Evolutionary conservation across 2,888 invertebrate species (phyloP), one percentile per base, ranked within the genome.

Genomic region (Taphrorychus bicolor): DNA sequence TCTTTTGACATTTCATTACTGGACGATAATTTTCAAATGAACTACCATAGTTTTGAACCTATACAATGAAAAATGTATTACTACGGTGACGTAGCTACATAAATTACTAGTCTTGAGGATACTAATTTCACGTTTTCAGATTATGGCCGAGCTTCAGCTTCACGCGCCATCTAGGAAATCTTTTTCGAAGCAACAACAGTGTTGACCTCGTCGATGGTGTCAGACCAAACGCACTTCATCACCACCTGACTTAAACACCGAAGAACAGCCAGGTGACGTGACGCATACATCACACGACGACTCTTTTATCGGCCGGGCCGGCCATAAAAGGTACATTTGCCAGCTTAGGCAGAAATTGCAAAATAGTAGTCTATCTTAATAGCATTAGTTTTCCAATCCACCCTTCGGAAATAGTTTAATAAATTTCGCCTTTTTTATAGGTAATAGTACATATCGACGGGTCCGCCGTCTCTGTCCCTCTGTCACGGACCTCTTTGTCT

Each of bases 361-460:
- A 73, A 72, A 74, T 69, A 73, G 69, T 70, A 70, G 70, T 72
- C 71, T 70, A 73, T 73, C 73, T 76, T 76, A 71, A 77, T 75
- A 72, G 73, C 67, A 71, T 73, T 75, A 74, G 75, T 75, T 77
- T 75, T 76, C 76, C 73, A 75, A 77, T 77, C 74, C 74, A 66
- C 69, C 73, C 76, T 77, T 77, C 75, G 77, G 75, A 76, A 76
- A 74, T 72, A 70, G 74, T 75, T 74, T 74, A 74, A 77, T 77
- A 77, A 77, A 76, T 74, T 71, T 76, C 69, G 67, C 74, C 32
- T 18, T 77, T 75, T 76, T 78, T 77, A 77, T 78, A 74, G 75
- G 73, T 76, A 75, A 77, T 77, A 73, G 72, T 68, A n/a, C n/a
- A n/a, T n/a, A 73, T 71, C 66, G 69, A 70, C 66, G 66, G 54